Conservation (phyloP, 2,113 vertebrate species). For the Fregetta grallaria region DNA sequence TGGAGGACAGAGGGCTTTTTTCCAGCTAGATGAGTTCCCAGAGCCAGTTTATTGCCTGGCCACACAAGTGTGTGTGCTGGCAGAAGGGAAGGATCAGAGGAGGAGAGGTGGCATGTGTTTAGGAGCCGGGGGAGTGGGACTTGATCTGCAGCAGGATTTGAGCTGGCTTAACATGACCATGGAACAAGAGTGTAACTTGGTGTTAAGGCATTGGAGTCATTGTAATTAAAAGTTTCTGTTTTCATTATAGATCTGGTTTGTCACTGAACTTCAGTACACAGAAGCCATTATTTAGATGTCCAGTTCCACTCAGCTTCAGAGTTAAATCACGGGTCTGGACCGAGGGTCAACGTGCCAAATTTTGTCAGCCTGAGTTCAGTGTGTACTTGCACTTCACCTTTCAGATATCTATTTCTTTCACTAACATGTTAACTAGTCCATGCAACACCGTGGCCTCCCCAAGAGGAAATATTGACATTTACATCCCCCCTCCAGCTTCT, state of each 20-base stretch:
- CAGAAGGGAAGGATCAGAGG: neutral
- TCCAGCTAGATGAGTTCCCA: neutral
- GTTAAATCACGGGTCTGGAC: neutral
- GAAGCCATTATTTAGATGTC: neutral
- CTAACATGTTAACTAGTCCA: neutral
- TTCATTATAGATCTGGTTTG: neutral
- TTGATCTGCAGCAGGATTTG: neutral
- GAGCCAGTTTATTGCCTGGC: neutral
- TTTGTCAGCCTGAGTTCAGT: neutral
- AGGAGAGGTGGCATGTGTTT: neutral
- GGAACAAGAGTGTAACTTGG: neutral
- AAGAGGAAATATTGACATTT: neutral
- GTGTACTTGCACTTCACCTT: neutral
- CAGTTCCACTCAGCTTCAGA: neutral
- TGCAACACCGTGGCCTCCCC: neutral
- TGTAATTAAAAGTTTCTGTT: neutral
- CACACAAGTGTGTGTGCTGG: neutral
- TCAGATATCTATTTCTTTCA: neutral
- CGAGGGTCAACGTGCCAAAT: neutral
- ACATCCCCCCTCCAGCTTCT: neutral
- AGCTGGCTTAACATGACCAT: neutral
- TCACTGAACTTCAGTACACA: neutral
- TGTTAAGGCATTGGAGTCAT: neutral
- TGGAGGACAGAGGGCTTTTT: neutral
- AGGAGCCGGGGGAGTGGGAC: accelerated